A percentile compares a stretch with the other conserved stretches of the same genome.
These are phyloP conservation scores for Psittacula cyanocephala DNA, from an alignment of 2,113 vertebrate genomes.

Conservation along the genomic window DNA sequence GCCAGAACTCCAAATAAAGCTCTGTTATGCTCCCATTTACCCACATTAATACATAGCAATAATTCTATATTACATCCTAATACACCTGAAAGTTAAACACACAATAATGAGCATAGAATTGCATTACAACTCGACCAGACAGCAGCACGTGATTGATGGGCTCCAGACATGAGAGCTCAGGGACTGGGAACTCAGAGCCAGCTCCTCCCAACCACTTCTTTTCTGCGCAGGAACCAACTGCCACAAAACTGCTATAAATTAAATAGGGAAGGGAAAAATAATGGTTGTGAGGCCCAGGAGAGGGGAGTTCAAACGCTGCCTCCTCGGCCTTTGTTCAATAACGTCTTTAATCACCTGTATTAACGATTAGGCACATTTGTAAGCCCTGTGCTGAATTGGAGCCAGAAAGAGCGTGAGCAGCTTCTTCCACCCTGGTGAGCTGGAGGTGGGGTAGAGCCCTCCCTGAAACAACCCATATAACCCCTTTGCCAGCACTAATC, in stretches of 20 bases:
- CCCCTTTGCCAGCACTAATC: neutral
- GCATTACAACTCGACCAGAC: neutral
- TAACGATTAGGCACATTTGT: neutral
- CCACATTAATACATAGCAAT: neutral
- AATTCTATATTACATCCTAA: fast-evolving
- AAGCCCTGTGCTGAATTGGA: neutral
- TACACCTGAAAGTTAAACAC: neutral
- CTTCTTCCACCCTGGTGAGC: fast-evolving
- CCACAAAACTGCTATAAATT: neutral
- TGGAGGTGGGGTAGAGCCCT: too few relatives aligned
- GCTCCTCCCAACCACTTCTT: neutral
- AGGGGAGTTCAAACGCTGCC: neutral
- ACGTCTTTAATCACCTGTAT: neutral
- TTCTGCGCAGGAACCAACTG: neutral
- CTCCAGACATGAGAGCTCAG: neutral
- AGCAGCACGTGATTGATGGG: neutral
- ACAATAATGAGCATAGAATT: neutral
- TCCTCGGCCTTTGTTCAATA: neutral
- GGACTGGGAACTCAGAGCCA: neutral
- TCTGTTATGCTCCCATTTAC: neutral
- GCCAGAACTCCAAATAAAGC: neutral
- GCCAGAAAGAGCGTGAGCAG: neutral
- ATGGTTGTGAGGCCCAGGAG: neutral
- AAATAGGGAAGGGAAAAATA: neutral
- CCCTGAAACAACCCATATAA: neutral